Evolutionary conservation across 2,797 vertebrate species (phyloP).

Genomic region (Acrossocheilus wenchowensis): DNA sequence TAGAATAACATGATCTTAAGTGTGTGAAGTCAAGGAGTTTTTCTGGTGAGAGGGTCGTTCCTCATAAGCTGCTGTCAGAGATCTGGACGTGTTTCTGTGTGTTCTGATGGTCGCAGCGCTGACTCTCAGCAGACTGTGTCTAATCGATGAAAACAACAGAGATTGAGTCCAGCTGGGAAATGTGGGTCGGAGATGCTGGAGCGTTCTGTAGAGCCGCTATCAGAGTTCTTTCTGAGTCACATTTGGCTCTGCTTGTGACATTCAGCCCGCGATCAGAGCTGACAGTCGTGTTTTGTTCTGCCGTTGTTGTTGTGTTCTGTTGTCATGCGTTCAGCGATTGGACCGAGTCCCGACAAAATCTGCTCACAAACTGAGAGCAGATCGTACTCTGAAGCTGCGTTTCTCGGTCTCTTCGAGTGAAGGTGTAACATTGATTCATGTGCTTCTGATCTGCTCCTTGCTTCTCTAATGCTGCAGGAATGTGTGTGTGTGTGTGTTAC

Average conservation of each 20-base stretch:
- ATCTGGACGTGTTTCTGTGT: background rate
- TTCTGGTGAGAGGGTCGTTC: background rate
- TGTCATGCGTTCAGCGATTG: background rate
- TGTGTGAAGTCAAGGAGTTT: background rate
- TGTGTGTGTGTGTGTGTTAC: background rate
- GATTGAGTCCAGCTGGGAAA: slow-evolving; percentile 62
- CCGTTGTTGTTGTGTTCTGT: background rate
- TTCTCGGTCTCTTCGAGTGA: background rate
- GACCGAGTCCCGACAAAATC: background rate
- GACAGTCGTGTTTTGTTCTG: background rate
- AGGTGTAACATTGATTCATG: slow-evolving; percentile 36
- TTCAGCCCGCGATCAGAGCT: background rate
- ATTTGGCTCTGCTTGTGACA: background rate
- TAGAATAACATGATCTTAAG: background rate
- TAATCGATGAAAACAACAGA: slow-evolving; percentile 46
- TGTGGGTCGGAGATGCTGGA: slow-evolving; percentile 62
- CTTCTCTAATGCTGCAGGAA: background rate
- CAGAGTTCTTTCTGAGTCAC: background rate
- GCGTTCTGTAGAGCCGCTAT: background rate
- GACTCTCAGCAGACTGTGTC: slow-evolving; percentile 42
- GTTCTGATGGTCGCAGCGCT: background rate
- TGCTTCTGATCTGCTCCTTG: slow-evolving; percentile 68
- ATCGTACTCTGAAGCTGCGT: background rate
- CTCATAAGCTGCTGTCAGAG: background rate
- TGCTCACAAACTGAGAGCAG: background rate